Percentiles rank a stretch among this genome's conserved stretches.
Conservation (phyloP, 2,113 vertebrate species). For the Leptodactylus fuscus region DNA sequence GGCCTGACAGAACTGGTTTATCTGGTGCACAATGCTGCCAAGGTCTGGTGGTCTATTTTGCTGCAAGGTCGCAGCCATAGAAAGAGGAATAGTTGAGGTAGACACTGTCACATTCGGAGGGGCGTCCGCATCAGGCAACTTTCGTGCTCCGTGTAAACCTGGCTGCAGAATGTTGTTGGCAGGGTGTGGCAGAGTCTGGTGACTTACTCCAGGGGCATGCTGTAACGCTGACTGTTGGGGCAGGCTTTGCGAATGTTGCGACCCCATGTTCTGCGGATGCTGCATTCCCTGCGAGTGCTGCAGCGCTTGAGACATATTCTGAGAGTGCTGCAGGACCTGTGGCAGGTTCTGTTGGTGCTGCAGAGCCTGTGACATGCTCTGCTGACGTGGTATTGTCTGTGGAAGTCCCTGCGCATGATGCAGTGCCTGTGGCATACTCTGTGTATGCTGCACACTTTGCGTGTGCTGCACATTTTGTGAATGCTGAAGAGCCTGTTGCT, state of each 20-base stretch:
- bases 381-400: conserved; percentile 75
- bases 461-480: conserved; percentile 71
- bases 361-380: conserved; percentile 69
- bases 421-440: conserved; percentile 74
- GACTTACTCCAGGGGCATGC: conserved; percentile 70
- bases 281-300: conserved; percentile 71
- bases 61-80: conserved; percentile 93
- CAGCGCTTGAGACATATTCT: conserved; percentile 73
- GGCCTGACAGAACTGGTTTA: conserved; percentile 98
- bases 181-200: conserved; percentile 78
- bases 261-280: conserved; percentile 74
- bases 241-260: conserved; percentile 70
- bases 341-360: conserved; percentile 70
- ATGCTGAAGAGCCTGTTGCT: conserved; percentile 74
- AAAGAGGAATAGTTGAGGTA: conserved; percentile 99
- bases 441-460: conserved; percentile 73
- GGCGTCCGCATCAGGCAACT: conserved; percentile 92
- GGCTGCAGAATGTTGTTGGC: conserved; percentile 81
- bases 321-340: conserved; percentile 75
- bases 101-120: conserved; percentile 99
- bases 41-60: conserved; percentile 92
- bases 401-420: conserved; percentile 72
- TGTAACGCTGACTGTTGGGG: conserved; percentile 66
- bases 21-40: conserved; percentile 98
- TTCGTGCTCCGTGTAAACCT: conserved; percentile 85